These are phyloP conservation scores for Prolemur simus DNA, from an alignment of 2,113 vertebrate genomes.

Conservation along the genomic window DNA sequence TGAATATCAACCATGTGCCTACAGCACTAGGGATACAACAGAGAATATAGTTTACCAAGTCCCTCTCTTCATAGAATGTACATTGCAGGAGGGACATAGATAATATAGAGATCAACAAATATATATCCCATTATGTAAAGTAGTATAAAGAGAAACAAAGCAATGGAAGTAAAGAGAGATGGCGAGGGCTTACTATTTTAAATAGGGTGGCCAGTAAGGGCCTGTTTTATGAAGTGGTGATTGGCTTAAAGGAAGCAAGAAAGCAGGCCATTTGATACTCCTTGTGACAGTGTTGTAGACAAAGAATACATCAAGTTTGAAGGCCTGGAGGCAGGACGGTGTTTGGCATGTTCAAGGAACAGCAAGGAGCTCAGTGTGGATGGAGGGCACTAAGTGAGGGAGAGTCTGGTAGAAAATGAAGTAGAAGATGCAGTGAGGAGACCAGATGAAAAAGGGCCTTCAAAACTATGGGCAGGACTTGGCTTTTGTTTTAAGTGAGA, in stretches of 20 bases:
- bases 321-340: neutral
- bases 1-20: neutral
- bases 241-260: neutral
- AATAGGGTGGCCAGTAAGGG: neutral
- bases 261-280: neutral
- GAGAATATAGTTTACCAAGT: neutral
- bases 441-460: neutral
- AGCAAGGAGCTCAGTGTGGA: neutral
- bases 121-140: neutral
- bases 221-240: neutral
- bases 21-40: neutral
- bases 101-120: neutral
- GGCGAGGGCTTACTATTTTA: neutral
- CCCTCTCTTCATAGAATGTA: neutral
- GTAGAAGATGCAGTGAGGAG: neutral
- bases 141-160: neutral
- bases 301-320: neutral
- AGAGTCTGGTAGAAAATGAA: slow-evolving; percentile 6
- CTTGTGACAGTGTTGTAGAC: neutral
- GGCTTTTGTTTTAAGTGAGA: slow-evolving; percentile 13
- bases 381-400: neutral
- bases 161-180: neutral
- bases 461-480: neutral
- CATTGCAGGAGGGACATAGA: neutral
- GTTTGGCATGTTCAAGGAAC: neutral